These are phyloP conservation scores for Anguilla rostrata DNA, from an alignment of 2,113 vertebrate genomes.

Conservation along the genomic window DNA sequence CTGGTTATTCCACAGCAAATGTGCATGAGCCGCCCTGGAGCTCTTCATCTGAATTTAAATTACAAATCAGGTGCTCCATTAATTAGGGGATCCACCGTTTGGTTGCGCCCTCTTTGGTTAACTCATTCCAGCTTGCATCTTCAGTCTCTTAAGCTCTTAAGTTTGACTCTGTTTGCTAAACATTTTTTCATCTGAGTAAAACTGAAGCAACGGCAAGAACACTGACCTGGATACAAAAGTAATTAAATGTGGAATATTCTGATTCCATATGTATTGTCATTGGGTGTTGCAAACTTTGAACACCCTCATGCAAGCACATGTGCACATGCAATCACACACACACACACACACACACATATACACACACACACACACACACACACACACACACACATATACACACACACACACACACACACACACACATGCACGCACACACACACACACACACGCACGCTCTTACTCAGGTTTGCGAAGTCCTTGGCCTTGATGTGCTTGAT, in stretches of 20 bases:
- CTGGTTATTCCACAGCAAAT: neutral
- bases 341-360: neutral
- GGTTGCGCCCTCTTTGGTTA: no score
- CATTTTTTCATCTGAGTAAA: no score
- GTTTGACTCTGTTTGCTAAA: no score
- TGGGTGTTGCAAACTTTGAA: no score
- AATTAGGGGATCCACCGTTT: no score
- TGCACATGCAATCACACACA: neutral
- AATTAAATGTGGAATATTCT: neutral
- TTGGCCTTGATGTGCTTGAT: conserved; percentile 57
- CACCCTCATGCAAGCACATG: neutral
- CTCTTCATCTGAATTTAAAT: neutral
- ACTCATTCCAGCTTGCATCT: no score
- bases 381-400: neutral
- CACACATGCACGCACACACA: neutral
- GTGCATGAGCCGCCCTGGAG: neutral
- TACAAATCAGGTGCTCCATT: neutral
- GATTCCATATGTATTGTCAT: neutral
- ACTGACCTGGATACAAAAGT: no score
- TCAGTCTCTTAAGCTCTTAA: no score
- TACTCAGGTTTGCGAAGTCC: conserved; percentile 74
- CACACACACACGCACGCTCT: conserved; percentile 19
- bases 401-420: neutral
- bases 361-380: neutral
- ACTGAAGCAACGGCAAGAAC: no score